phyloP scores from a whole-genome alignment of 2,797 vertebrate species.

The Cyprinella venusta region DNA sequence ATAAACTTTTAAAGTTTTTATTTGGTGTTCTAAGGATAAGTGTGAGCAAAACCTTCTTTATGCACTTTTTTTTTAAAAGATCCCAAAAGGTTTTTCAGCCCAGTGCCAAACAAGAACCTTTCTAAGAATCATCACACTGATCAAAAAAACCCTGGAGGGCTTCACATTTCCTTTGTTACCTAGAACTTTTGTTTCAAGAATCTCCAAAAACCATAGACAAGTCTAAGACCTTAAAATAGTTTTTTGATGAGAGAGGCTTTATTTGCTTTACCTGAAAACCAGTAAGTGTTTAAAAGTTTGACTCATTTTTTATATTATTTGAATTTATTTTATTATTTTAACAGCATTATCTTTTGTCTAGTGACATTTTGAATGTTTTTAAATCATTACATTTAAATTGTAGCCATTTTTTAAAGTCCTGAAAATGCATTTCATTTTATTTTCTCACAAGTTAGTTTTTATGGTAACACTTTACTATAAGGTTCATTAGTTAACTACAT shows the following conservation, averaged over 20 bases:
- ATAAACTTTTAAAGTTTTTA: conserved; percentile 7
- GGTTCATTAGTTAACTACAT: too few relatives aligned
- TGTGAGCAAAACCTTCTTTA: neutral
- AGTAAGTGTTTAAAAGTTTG: neutral
- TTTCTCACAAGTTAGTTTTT: neutral
- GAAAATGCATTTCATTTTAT: neutral
- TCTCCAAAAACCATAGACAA: too few relatives aligned
- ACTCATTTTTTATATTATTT: neutral
- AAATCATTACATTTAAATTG: neutral
- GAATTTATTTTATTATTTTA: neutral
- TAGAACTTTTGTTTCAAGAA: too few relatives aligned
- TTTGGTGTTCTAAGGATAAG: conserved; percentile 10
- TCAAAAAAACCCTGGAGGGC: neutral
- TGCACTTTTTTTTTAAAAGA: neutral
- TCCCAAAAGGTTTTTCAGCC: neutral
- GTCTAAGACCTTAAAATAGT: too few relatives aligned
- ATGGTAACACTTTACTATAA: too few relatives aligned
- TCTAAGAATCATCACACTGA: neutral
- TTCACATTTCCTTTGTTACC: too few relatives aligned
- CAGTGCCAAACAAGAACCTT: neutral
- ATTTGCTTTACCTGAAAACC: neutral
- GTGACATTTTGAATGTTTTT: neutral
- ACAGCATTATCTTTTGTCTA: neutral
- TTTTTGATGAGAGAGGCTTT: too few relatives aligned
- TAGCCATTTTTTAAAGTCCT: neutral